These are phyloP conservation scores for Epizoanthus illoricatus DNA, from an alignment of 92 coral and sea anemone genomes.

Conservation along the genomic window DNA sequence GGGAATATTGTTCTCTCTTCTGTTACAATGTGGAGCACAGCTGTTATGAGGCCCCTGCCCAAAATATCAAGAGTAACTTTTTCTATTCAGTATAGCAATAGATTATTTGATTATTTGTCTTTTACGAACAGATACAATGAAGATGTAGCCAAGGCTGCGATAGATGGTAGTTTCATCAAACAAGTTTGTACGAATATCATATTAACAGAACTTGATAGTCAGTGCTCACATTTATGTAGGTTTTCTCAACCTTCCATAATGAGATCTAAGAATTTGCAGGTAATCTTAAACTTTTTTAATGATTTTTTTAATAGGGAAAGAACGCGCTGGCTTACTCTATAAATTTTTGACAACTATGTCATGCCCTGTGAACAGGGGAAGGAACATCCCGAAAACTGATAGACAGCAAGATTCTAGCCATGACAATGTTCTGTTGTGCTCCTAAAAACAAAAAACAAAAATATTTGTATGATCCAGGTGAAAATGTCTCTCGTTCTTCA, in stretches of 20 bases:
- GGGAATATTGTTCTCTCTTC: too few species aligned
- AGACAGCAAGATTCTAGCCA: slow-evolving; percentile 34
- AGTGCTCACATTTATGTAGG: slow-evolving; percentile 24
- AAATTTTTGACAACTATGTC: slow-evolving; percentile 34
- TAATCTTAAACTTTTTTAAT: slow-evolving; percentile 31
- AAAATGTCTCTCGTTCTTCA: slow-evolving; percentile 37
- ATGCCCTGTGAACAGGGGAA: slow-evolving; percentile 14
- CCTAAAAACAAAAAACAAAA: slow-evolving; percentile 35
- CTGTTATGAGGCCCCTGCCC: not conserved
- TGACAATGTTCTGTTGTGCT: slow-evolving; percentile 30
- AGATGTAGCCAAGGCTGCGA: slow-evolving; percentile 43
- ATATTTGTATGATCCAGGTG: slow-evolving; percentile 33
- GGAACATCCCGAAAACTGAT: slow-evolving; percentile 39
- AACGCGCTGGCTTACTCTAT: slow-evolving; percentile 37
- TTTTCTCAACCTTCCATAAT: slow-evolving; percentile 25
- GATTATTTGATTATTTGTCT: too few species aligned
- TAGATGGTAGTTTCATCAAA: slow-evolving; percentile 16
- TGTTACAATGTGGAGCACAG: too few species aligned
- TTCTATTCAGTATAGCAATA: slow-evolving; percentile 10
- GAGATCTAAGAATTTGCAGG: slow-evolving; percentile 16
- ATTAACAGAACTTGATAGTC: slow-evolving; percentile 24
- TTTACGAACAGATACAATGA: too few species aligned
- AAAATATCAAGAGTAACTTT: not conserved
- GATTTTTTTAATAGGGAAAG: slow-evolving; percentile 43
- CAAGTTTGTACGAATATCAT: slow-evolving; percentile 23